These are phyloP conservation scores for Glareola pratincola DNA, from an alignment of 2,113 vertebrate species.

Conservation along the genomic window DNA sequence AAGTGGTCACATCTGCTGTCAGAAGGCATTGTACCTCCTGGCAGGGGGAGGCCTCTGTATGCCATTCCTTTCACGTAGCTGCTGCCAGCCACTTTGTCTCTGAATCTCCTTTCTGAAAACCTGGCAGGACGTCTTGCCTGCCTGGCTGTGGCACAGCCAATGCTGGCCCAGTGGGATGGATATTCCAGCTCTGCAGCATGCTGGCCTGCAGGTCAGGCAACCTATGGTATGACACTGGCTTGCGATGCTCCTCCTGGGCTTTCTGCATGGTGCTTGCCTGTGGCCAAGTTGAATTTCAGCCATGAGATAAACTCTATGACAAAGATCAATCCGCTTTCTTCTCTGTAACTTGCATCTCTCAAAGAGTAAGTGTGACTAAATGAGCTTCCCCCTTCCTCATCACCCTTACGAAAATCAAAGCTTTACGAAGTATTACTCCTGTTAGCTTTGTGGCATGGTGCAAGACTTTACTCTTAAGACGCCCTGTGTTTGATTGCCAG, in stretches of 20 bases:
- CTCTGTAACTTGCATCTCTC: background rate
- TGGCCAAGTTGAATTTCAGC: background rate
- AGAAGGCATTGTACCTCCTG: background rate
- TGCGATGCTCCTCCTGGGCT: background rate
- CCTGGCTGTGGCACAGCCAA: background rate
- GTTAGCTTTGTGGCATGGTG: background rate
- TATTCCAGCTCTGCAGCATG: background rate
- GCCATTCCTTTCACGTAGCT: background rate
- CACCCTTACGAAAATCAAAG: background rate
- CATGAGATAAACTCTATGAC: background rate
- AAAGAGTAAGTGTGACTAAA: background rate
- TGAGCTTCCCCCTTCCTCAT: background rate
- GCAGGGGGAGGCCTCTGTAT: background rate
- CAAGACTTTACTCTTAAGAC: background rate
- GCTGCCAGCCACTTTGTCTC: background rate
- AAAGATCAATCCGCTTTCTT: background rate
- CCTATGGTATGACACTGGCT: rapidly evolving
- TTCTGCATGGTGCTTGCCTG: background rate
- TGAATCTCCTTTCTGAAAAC: background rate
- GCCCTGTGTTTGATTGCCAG: background rate
- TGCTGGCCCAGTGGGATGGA: rapidly evolving
- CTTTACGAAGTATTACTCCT: background rate
- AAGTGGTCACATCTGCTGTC: background rate
- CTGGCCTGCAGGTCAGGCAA: background rate
- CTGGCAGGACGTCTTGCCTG: background rate